A percentile compares a stretch with the other conserved stretches of the same genome.
These are phyloP conservation scores for Chelon labrosus DNA, from an alignment of 2,797 vertebrate genomes.

Conservation along the genomic window DNA sequence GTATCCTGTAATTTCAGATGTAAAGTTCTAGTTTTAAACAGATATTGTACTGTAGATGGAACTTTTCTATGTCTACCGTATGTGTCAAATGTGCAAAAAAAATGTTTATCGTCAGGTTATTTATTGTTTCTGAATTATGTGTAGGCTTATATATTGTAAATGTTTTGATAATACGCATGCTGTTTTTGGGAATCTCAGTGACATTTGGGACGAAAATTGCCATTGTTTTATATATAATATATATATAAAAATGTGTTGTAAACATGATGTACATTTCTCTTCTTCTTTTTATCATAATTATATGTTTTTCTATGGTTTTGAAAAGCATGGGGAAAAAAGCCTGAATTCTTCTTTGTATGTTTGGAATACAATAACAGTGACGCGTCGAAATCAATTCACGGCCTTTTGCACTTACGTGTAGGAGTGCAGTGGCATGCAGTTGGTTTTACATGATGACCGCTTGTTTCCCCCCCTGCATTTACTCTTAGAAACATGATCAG, in stretches of 20 bases:
- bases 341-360: conserved; percentile 76
- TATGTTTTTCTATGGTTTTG: conserved; percentile 81
- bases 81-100: conserved; percentile 90
- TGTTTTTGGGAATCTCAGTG: conserved; percentile 82
- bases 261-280: conserved; percentile 75
- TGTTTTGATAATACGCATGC: conserved; percentile 93
- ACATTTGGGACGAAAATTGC: conserved; percentile 71
- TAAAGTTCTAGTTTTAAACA: conserved; percentile 89
- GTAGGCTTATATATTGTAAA: conserved; percentile 88
- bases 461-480: conserved; percentile 31
- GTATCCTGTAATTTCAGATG: conserved; percentile 90
- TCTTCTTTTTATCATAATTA: conserved; percentile 67
- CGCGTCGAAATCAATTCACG: conserved; percentile 65
- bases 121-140: conserved; percentile 88
- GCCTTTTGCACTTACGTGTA: conserved; percentile 77
- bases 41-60: conserved; percentile 85
- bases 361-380: conserved; percentile 70
- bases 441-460: conserved; percentile 48
- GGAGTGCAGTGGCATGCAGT: conserved; percentile 58
- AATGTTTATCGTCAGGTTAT: conserved; percentile 91
- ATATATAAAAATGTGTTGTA: conserved; percentile 68
- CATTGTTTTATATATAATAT: conserved; percentile 78
- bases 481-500: conserved; percentile 22
- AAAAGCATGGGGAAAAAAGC: conserved; percentile 81
- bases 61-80: conserved; percentile 85